Evolutionary conservation across 2,888 invertebrate species (phyloP), one percentile per base, ranked within the genome.

Genomic region (Eucriotettix oculatus): DNA sequence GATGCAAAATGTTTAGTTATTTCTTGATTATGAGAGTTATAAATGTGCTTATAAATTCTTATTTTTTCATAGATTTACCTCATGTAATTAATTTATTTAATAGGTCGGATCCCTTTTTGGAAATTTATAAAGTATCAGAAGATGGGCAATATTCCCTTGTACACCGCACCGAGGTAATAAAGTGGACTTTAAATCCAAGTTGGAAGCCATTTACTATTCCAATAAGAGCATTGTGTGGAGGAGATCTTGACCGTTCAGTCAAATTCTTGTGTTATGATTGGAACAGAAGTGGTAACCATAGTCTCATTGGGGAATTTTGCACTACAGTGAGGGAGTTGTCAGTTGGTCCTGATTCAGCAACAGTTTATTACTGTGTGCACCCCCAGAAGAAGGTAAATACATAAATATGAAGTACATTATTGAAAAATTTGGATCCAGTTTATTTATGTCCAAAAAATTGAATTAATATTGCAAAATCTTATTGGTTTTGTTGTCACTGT

Each of bases 81-180:
- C 14, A 48, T 48, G 9, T 48, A n/a, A 48, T 12, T 14, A 1
- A 48, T 48, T 48, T 48, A 9, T 59, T 62, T 64, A 64, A 48
- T 54, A 66, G 66, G 42, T 67, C 67, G 16, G 68, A 68, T 63
- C 68, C 69, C 59, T 70, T 69, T 63, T 63, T 73, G 68, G 74
- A 71, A 69, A 69, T 71, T 67, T 69, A 69, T 68, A 71, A 73
- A 69, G 69, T 71, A 65, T 69, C 72, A 69, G 75, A 76, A 71
- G 73, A 72, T 71, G 71, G 72, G 14, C 68, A 68, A 16, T 76
- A 71, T 64, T 72, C 75, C 59, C 70, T 78, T 10, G 78, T 78
- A 1, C 76, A 78, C 66, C 75, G 78, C 66, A 79, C 78, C 52
- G 80, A 81, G 67, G 74, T 74, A 40, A 72, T 75, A 57, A 76